Conservation (phyloP, 2,797 vertebrate genomes). For the Sebastes kiyomatsui region DNA sequence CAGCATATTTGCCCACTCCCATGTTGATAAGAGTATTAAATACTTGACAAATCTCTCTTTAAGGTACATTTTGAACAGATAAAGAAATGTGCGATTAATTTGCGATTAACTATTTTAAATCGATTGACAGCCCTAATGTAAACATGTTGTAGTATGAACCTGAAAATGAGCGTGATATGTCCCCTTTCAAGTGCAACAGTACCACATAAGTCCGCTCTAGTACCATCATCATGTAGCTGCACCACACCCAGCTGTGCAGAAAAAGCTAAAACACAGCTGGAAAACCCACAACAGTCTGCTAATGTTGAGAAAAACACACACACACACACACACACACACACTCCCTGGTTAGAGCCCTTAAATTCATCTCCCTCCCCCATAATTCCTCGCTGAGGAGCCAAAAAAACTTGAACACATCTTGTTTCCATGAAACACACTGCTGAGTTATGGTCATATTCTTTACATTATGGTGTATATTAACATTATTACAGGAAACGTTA, state of each 20-base stretch:
- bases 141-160: too few relatives aligned
- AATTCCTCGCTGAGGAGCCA: constrained; percentile 12
- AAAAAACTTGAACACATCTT: neutral
- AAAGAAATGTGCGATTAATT: too few relatives aligned
- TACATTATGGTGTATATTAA: neutral
- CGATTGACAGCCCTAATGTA: too few relatives aligned
- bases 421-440: constrained; percentile 17
- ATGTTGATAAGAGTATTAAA: too few relatives aligned
- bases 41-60: too few relatives aligned
- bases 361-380: constrained; percentile 43
- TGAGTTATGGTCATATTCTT: neutral
- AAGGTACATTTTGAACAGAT: too few relatives aligned
- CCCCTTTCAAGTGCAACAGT: constrained; percentile 27
- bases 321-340: neutral
- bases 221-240: neutral
- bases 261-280: neutral
- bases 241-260: neutral
- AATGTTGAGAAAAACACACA: neutral
- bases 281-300: constrained; percentile 6
- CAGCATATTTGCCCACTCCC: too few relatives aligned
- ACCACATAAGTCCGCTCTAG: neutral
- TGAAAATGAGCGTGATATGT: too few relatives aligned
- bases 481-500: constrained; percentile 1
- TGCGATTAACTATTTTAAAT: too few relatives aligned
- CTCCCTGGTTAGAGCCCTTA: constrained; percentile 43